Evolutionary conservation across 2,797 vertebrate genomes (phyloP).

Genomic region (Rhincodon typus): DNA sequence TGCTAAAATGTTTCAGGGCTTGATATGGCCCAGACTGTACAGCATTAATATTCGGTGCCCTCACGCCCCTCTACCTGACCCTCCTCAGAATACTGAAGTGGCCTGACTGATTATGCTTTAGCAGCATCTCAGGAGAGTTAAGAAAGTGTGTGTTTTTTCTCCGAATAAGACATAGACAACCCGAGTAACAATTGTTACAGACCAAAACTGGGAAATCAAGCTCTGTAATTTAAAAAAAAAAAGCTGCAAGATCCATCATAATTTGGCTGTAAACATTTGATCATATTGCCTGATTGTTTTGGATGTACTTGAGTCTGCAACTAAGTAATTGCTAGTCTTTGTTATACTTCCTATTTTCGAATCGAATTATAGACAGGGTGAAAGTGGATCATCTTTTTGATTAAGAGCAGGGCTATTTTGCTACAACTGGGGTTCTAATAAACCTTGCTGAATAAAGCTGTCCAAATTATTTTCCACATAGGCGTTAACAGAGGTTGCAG

Average conservation of each 20-base stretch:
- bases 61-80: neutral
- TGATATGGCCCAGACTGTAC: neutral
- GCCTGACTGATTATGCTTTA: neutral
- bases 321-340: constrained; percentile 22
- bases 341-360: neutral
- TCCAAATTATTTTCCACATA: neutral
- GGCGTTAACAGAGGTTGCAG: neutral
- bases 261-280: neutral
- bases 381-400: neutral
- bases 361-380: neutral
- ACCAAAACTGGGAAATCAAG: neutral
- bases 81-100: neutral
- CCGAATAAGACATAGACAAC: neutral
- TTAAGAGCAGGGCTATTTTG: neutral
- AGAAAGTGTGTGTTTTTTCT: neutral
- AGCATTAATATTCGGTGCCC: neutral
- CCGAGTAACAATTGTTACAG: neutral
- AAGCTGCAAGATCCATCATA: neutral
- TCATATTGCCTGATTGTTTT: constrained; percentile 28
- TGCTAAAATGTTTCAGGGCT: neutral
- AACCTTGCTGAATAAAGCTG: neutral
- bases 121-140: neutral
- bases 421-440: neutral
- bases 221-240: neutral
- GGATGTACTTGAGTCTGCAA: constrained; percentile 26